Evolutionary conservation across 2,113 vertebrate genomes (phyloP), one percentile per base, ranked within the genome.

Genomic region (Cyprinodon variegatus): DNA sequence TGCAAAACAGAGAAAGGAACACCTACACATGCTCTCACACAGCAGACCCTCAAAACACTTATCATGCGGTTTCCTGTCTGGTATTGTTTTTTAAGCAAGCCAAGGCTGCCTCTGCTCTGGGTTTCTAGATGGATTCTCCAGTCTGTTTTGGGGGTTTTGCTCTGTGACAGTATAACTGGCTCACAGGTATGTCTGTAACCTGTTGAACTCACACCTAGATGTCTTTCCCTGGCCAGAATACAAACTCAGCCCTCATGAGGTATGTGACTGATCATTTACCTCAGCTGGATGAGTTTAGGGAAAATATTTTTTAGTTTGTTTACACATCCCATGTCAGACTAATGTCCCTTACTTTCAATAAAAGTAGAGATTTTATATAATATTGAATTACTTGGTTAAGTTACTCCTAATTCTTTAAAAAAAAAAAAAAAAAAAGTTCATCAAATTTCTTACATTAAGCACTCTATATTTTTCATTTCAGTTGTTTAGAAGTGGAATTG

Each of bases 11-110:
- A 92, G 82, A 73, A 74, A 72, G 74, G 76, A 88, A 91, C 88
- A 87, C 89, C 83, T 87, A 82, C 87, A 85, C 84, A 57, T 66
- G 74, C 72, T 41, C 72, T 45, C 82, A 64, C 83, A 78, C 61
- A 74, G 86, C 85, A 92, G 89, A 93, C 86, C 79, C 78, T 77
- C 60, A 76, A 78, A 82, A 72, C 91, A 82, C 88, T 81, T 87
- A 91, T 88, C 83, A 76, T 91, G 90, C 78, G 90, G 92, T 92
- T 93, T 93, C 92, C 91, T 93, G 91, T 91, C 92, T 92, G 87
- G 70, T 91, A 79, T 70, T 83, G 6, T 90, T 90, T 81, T 67
- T 88, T 75, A 77, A 80, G 66, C 86, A 89, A 88, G 78, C 91
- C 92, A 91, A 91, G 89, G 87, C 87, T 41, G 78, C 72, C 87